A percentile compares a stretch with the other conserved stretches of the same genome.
phyloP scores from a whole-genome alignment of 2,113 vertebrate genomes.

The Pseudopipra pipra region DNA sequence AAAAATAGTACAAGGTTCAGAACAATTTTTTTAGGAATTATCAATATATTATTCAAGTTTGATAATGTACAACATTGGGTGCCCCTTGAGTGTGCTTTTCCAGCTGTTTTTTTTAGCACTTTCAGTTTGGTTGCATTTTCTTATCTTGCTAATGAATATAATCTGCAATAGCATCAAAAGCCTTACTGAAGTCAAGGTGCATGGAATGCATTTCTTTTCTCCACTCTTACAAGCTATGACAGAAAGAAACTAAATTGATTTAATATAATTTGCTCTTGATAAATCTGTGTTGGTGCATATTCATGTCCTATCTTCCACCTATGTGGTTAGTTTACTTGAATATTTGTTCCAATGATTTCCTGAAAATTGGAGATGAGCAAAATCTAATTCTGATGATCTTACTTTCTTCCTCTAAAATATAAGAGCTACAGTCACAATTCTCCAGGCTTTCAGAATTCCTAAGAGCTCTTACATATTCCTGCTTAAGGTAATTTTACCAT shows the following conservation, averaged over 20 bases:
- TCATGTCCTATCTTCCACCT: neutral
- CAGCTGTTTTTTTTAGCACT: neutral
- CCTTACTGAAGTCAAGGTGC: neutral
- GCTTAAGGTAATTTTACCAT: neutral
- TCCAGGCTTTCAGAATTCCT: neutral
- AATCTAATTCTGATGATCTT: neutral
- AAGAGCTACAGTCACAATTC: neutral
- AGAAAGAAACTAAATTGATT: neutral
- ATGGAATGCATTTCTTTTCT: accelerated
- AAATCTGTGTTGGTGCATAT: neutral
- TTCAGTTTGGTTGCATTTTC: neutral
- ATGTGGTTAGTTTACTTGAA: neutral
- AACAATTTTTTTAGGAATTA: neutral
- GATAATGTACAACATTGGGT: neutral
- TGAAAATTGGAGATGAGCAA: neutral
- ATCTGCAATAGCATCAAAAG: neutral
- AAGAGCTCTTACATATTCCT: neutral
- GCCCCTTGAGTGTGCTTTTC: neutral
- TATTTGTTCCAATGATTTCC: neutral
- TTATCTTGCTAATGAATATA: neutral
- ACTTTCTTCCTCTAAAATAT: neutral
- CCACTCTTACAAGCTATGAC: neutral
- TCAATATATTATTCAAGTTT: neutral
- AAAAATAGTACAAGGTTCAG: neutral
- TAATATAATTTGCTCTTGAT: neutral